Conservation (phyloP, 2,113 vertebrate genomes). For the Chelonoidis abingdonii region DNA sequence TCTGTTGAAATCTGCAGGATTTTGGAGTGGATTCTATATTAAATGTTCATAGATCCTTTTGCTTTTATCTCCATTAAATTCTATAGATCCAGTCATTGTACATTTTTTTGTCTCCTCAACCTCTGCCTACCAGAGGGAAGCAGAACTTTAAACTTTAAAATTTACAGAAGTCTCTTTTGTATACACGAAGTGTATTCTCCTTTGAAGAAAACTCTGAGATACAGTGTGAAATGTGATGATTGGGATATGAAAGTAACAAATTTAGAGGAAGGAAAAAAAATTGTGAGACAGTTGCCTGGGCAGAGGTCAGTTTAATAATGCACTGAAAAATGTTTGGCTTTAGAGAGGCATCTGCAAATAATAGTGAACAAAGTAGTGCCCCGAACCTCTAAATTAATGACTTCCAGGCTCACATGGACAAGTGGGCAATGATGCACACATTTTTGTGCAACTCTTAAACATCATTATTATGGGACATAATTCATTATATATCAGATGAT, state of each 20-base stretch:
- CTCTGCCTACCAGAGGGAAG: neutral
- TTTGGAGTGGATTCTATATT: conserved; percentile 18
- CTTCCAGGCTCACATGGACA: neutral
- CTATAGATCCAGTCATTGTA: conserved; percentile 2
- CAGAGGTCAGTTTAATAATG: conserved; percentile 24
- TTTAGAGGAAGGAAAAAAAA: neutral
- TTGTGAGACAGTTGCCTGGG: neutral
- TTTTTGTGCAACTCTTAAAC: conserved; percentile 4
- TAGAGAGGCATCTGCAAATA: neutral
- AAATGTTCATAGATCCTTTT: conserved; percentile 24
- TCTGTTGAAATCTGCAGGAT: conserved; percentile 18
- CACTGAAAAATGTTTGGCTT: neutral
- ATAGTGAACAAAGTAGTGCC: neutral
- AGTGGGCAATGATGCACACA: neutral
- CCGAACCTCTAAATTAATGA: conserved; percentile 23
- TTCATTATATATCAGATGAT: neutral
- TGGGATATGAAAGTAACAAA: neutral
- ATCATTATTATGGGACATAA: neutral
- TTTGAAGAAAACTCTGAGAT: neutral
- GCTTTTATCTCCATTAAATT: conserved; percentile 44
- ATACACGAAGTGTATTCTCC: neutral
- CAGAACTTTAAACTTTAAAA: neutral
- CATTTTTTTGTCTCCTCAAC: neutral
- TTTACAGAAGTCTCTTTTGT: neutral
- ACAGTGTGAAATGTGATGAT: neutral